These are phyloP conservation scores for Sialis fuliginosa DNA, from an alignment of 2,888 invertebrate genomes.

Conservation along the genomic window DNA sequence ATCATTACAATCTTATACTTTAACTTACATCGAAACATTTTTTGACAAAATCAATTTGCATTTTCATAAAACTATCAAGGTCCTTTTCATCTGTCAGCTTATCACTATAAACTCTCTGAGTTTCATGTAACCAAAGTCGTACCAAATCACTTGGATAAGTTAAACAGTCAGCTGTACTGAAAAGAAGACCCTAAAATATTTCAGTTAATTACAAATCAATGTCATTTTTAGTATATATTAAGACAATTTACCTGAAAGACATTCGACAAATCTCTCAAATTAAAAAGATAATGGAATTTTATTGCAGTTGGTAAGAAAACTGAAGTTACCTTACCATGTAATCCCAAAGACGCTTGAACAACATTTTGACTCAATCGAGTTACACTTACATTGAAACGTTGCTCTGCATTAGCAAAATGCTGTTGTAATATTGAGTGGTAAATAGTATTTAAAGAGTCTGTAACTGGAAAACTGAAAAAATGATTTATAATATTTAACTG, in stretches of 20 bases:
- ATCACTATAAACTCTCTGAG: conserved; percentile 84
- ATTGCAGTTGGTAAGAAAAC: conserved; percentile 88
- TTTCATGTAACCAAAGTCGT: conserved; percentile 86
- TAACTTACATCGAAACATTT: conserved; percentile 66
- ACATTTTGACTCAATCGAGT: conserved; percentile 52
- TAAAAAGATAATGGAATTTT: conserved; percentile 94
- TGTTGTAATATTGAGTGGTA: conserved; percentile 78
- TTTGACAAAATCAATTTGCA: conserved; percentile 78
- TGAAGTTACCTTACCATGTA: conserved; percentile 74
- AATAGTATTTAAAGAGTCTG: conserved; percentile 71
- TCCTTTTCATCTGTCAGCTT: conserved; percentile 86
- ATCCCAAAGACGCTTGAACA: conserved; percentile 62
- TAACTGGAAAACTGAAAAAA: conserved; percentile 41
- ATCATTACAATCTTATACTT: not conserved
- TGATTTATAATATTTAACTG: not conserved
- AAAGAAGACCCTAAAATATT: conserved; percentile 59
- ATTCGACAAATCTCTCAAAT: conserved; percentile 85
- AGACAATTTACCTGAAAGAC: conserved; percentile 61
- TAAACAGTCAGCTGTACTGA: conserved; percentile 76
- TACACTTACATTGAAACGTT: conserved; percentile 55
- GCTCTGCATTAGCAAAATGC: conserved; percentile 65
- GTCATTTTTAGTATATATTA: not conserved
- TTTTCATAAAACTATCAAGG: conserved; percentile 74
- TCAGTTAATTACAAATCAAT: not conserved
- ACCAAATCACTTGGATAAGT: conserved; percentile 65